Percentiles rank a stretch among this genome's conserved stretches.
Conservation (phyloP, 2,888 invertebrate species). For the Dryadula phaetusa region DNA sequence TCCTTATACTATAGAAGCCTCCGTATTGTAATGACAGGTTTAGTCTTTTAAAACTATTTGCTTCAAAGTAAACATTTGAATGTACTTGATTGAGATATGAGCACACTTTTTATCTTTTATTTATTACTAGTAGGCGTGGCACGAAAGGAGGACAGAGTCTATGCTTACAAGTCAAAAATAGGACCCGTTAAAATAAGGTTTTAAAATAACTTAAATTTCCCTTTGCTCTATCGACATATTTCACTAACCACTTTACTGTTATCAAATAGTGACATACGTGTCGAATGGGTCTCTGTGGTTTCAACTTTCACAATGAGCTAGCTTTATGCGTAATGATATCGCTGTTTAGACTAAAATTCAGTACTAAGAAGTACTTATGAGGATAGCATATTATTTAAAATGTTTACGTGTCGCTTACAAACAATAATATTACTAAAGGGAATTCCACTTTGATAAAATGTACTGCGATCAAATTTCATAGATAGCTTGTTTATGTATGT, state of each 20-base stretch:
- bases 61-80: slow-evolving; percentile 8
- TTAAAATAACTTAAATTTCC: neutral
- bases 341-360: slow-evolving; percentile 6
- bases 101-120: neutral
- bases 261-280: neutral
- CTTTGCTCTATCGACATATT: neutral
- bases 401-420: neutral
- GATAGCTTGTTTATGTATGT: neutral
- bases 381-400: neutral
- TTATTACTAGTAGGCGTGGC: neutral
- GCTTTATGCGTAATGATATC: neutral
- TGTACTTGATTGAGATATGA: neutral
- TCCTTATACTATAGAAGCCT: slow-evolving; percentile 17
- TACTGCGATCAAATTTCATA: slow-evolving; percentile 2
- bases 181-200: neutral
- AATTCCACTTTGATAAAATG: slow-evolving; percentile 17
- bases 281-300: slow-evolving; percentile 15
- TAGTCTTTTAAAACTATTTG: slow-evolving; percentile 23
- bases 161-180: neutral
- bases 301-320: slow-evolving; percentile 25
- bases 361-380: slow-evolving; percentile 6
- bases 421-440: neutral
- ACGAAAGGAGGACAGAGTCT: neutral
- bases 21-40: slow-evolving; percentile 22
- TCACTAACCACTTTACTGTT: neutral